Percentiles rank a stretch among this genome's conserved stretches.
phyloP scores from a whole-genome alignment of 2,888 invertebrate genomes.

The Romanomermis culicivorax region DNA sequence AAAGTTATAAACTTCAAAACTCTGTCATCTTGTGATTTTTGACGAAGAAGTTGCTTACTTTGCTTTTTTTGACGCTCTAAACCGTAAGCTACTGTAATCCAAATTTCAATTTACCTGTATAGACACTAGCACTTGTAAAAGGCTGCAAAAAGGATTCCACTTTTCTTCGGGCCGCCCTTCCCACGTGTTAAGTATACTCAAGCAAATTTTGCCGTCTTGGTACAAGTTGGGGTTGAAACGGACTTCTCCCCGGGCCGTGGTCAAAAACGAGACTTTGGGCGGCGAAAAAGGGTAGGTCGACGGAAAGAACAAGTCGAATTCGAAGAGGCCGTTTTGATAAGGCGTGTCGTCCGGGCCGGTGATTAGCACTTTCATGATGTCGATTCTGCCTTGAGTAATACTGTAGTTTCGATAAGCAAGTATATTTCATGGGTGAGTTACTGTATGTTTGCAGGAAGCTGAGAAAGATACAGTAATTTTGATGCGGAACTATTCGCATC shows the following conservation, averaged over 20 bases:
- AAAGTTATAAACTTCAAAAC: too few species aligned
- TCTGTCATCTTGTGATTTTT: too few species aligned
- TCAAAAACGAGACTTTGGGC: conserved; percentile 40
- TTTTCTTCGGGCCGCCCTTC: conserved; percentile 29
- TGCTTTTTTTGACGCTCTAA: too few species aligned
- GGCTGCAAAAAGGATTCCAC: conserved; percentile 26
- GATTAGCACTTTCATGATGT: conserved; percentile 26
- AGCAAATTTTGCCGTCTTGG: conserved; percentile 38
- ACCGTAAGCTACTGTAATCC: too few species aligned
- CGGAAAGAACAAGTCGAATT: conserved; percentile 29
- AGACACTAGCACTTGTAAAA: conserved; percentile 26
- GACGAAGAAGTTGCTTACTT: too few species aligned
- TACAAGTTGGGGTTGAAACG: conserved; percentile 44
- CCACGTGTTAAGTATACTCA: conserved; percentile 27
- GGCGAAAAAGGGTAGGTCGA: conserved; percentile 38
- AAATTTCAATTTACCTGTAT: conserved; percentile 24
- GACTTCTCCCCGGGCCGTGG: conserved; percentile 39
- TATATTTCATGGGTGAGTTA: background rate
- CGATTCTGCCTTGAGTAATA: background rate
- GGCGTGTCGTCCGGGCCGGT: conserved; percentile 42
- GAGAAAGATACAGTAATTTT: background rate
- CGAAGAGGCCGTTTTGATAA: conserved; percentile 39
- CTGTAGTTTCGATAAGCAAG: background rate
- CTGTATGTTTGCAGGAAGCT: background rate
- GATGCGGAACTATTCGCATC: too few species aligned